phyloP scores from a whole-genome alignment of 2,888 invertebrate species.

The Ormyrus rosae region DNA sequence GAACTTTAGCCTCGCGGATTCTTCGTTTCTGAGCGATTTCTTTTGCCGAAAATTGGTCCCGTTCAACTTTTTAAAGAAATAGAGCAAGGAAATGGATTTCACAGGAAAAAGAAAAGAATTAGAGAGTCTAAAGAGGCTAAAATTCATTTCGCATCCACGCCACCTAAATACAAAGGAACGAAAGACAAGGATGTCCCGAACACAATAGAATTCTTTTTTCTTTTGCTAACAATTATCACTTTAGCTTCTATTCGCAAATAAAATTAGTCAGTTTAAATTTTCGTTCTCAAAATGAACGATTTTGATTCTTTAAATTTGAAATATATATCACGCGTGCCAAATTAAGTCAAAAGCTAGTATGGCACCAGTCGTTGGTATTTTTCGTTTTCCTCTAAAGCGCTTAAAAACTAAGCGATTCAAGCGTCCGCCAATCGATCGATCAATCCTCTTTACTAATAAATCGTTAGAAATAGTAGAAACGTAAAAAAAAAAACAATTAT shows the following conservation, averaged over 20 bases:
- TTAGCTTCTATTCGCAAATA: slow-evolving; percentile 23
- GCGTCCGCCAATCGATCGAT: slow-evolving; percentile 45
- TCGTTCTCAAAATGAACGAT: neutral
- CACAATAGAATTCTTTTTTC: slow-evolving; percentile 3
- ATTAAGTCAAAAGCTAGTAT: slow-evolving; percentile 33
- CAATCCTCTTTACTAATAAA: slow-evolving; percentile 28
- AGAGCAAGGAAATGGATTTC: neutral
- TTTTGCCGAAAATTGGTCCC: slow-evolving; percentile 57
- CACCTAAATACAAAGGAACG: slow-evolving; percentile 54
- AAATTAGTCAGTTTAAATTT: neutral
- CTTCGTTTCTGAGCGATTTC: slow-evolving; percentile 5
- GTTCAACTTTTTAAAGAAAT: neutral
- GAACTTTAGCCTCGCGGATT: slow-evolving; percentile 36
- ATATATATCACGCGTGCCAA: slow-evolving; percentile 40
- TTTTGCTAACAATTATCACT: slow-evolving; percentile 22
- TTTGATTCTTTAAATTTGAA: neutral
- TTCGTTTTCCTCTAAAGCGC: slow-evolving; percentile 11
- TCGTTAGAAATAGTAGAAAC: slow-evolving; percentile 27
- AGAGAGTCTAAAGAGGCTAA: slow-evolving; percentile 31
- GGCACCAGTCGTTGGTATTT: slow-evolving; percentile 41
- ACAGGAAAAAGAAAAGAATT: neutral
- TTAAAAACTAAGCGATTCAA: slow-evolving; percentile 35
- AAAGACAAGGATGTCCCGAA: slow-evolving; percentile 42
- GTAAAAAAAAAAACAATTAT: slow-evolving; percentile 37
- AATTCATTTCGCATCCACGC: slow-evolving; percentile 42